Evolutionary conservation across 2,113 vertebrate species (phyloP).

Genomic region (Agelaius phoeniceus): DNA sequence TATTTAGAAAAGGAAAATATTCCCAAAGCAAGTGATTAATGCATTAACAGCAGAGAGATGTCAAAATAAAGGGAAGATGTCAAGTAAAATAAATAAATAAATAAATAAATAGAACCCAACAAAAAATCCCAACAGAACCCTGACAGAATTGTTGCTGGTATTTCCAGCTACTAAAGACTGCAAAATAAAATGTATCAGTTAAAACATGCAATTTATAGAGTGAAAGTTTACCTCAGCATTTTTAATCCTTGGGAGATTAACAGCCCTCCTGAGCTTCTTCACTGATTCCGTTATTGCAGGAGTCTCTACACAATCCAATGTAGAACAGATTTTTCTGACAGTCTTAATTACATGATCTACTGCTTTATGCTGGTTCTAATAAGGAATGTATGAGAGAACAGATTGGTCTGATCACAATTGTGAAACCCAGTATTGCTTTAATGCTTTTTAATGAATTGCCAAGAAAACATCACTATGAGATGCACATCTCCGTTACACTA

Average conservation of each 20-base stretch:
- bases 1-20: background rate
- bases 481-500: background rate
- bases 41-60: background rate
- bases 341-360: constrained; percentile 89
- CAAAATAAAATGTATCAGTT: background rate
- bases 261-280: constrained; percentile 87
- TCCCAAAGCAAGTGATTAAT: background rate
- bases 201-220: background rate
- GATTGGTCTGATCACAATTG: background rate
- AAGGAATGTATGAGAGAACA: constrained; percentile 22
- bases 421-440: background rate
- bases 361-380: constrained; percentile 86
- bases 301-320: constrained; percentile 91
- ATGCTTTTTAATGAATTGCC: background rate
- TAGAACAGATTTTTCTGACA: constrained; percentile 89
- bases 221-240: constrained; percentile 81
- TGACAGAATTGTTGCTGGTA: background rate
- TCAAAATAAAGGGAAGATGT: background rate
- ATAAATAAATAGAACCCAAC: background rate
- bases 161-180: background rate
- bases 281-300: constrained; percentile 83
- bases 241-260: constrained; percentile 86
- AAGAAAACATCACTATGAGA: background rate
- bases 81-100: background rate
- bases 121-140: background rate